Percentiles rank a stretch among this genome's conserved stretches.
These are phyloP conservation scores for Acanthopleura granulata DNA, from an alignment of 2,888 invertebrate genomes.

Conservation along the genomic window DNA sequence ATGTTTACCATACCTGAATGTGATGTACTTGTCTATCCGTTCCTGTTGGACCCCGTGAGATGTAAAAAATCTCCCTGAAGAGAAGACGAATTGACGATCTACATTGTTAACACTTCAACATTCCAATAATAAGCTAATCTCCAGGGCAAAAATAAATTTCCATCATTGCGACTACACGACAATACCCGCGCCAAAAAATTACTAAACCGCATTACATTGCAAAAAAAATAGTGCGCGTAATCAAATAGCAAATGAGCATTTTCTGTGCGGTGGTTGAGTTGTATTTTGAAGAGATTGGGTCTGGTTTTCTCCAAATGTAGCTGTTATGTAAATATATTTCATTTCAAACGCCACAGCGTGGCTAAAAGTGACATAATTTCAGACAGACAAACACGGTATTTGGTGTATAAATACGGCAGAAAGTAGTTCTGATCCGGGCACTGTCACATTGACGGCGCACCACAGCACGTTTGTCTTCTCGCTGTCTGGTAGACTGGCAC, in stretches of 20 bases:
- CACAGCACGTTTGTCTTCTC: neutral
- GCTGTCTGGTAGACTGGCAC: neutral
- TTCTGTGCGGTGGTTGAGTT: neutral
- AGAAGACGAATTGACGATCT: neutral
- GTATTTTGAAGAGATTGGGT: too few relatives aligned
- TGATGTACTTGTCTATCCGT: neutral
- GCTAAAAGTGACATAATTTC: neutral
- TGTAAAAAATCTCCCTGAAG: neutral
- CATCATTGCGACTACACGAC: conserved; percentile 38
- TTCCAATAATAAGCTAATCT: neutral
- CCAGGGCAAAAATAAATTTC: neutral
- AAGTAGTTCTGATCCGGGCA: conserved; percentile 25
- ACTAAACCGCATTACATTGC: conserved; percentile 47
- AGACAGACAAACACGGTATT: neutral
- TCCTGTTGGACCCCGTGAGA: neutral
- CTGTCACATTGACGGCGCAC: neutral
- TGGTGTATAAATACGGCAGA: neutral
- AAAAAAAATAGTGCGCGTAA: conserved; percentile 21
- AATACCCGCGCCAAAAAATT: conserved; percentile 64
- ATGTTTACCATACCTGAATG: conserved; percentile 8
- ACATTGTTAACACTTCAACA: neutral
- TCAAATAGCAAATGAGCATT: neutral
- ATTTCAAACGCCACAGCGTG: neutral
- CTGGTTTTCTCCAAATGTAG: too few relatives aligned
- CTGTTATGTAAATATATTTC: too few relatives aligned